Evolutionary conservation across 2,888 invertebrate species (phyloP).

Genomic region (Lepetodrilus schrolli): DNA sequence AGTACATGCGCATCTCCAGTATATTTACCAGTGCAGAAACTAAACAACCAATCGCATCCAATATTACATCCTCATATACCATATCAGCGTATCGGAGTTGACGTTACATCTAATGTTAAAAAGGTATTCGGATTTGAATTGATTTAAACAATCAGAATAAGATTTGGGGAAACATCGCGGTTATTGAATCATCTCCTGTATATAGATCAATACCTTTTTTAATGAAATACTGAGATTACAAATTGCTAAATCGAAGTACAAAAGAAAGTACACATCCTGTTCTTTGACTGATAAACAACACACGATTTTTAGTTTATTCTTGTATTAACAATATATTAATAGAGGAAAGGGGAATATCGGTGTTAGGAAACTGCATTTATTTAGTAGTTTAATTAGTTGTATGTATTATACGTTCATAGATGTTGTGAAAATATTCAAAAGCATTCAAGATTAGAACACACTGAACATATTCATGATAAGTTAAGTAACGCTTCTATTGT

Average conservation of each 20-base stretch:
- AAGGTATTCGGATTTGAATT: too few relatives aligned
- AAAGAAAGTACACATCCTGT: too few relatives aligned
- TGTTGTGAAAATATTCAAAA: background rate
- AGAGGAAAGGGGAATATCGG: background rate
- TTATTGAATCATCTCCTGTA: too few relatives aligned
- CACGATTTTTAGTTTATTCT: too few relatives aligned
- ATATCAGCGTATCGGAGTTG: background rate
- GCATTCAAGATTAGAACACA: background rate
- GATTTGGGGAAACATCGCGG: too few relatives aligned
- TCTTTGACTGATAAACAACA: too few relatives aligned
- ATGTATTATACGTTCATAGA: background rate
- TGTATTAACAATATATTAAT: too few relatives aligned
- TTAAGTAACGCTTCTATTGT: background rate
- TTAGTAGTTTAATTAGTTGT: background rate
- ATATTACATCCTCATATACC: background rate
- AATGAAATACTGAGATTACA: too few relatives aligned
- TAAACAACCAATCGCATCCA: background rate
- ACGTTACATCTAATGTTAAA: background rate
- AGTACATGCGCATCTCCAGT: background rate
- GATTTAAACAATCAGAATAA: too few relatives aligned
- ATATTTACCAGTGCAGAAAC: background rate
- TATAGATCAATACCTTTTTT: too few relatives aligned
- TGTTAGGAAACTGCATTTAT: background rate
- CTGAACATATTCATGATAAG: background rate
- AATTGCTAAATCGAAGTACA: too few relatives aligned